These are phyloP conservation scores for Cheiracanthium punctorium DNA, from an alignment of 2,888 invertebrate species.

Conservation along the genomic window DNA sequence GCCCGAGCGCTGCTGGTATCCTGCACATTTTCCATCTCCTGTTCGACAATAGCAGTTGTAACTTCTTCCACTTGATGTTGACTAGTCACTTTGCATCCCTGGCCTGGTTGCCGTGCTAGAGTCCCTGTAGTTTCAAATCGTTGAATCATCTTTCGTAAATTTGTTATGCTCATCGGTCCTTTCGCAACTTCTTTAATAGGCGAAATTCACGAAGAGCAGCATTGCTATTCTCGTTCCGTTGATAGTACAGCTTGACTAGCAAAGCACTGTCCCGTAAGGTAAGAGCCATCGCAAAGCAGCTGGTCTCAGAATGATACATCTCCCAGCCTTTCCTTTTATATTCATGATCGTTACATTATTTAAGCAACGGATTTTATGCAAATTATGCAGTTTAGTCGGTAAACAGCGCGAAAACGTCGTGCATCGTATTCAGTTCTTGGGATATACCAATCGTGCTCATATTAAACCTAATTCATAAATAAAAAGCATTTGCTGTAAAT, in stretches of 20 bases:
- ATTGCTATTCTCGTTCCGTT: not conserved
- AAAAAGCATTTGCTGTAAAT: too few species aligned
- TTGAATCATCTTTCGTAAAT: too few species aligned
- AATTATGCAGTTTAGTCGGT: too few species aligned
- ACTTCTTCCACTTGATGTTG: conserved; percentile 32
- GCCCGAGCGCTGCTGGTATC: conserved; percentile 12
- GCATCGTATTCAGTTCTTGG: too few species aligned
- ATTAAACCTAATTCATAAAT: too few species aligned
- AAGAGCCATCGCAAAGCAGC: too few species aligned
- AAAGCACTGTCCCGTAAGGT: not conserved
- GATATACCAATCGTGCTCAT: too few species aligned
- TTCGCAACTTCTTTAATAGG: not conserved
- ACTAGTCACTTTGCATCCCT: conserved; percentile 15
- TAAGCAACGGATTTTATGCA: too few species aligned
- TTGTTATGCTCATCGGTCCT: too few species aligned
- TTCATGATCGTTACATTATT: not conserved
- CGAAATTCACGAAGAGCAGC: not conserved
- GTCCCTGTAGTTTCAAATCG: not conserved
- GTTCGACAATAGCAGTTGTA: conserved; percentile 32
- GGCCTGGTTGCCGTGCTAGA: conserved; percentile 22
- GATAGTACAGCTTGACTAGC: not conserved
- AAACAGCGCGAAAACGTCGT: too few species aligned
- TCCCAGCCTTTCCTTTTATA: not conserved
- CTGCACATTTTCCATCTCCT: conserved; percentile 16
- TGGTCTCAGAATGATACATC: not conserved